phyloP scores from a whole-genome alignment of 1,140 invertebrate species.

The Galleria mellonella region DNA sequence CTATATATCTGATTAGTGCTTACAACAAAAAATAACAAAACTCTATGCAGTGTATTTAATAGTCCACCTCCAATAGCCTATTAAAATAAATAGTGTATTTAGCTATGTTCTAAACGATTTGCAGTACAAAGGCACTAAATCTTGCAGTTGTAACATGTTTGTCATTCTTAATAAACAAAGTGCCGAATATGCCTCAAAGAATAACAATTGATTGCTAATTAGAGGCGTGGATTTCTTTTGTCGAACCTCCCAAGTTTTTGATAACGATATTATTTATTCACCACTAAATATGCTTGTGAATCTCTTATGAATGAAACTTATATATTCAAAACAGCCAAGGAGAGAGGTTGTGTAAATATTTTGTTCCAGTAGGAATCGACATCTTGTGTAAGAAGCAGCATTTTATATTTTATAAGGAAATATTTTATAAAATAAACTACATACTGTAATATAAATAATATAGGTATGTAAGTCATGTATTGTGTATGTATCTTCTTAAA shows the following conservation, averaged over 20 bases:
- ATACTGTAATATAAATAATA: slow-evolving; percentile 9
- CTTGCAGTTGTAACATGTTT: too few species aligned
- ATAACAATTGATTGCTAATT: background rate
- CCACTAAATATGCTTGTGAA: slow-evolving; percentile 13
- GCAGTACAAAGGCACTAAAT: slow-evolving; percentile 3
- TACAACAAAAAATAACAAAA: too few species aligned
- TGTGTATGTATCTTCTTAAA: slow-evolving; percentile 16
- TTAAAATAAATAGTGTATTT: slow-evolving; percentile 1
- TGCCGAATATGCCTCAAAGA: background rate
- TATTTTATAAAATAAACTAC: slow-evolving; percentile 17
- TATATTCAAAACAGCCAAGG: slow-evolving; percentile 13
- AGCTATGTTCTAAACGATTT: too few species aligned
- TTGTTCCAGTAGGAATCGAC: slow-evolving; percentile 33
- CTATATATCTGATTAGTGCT: too few species aligned
- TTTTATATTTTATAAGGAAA: slow-evolving; percentile 56
- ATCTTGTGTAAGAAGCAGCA: slow-evolving; percentile 29
- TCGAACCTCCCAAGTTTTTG: too few species aligned
- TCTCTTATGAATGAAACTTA: slow-evolving; percentile 20
- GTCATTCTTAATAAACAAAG: background rate
- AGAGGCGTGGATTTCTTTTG: too few species aligned
- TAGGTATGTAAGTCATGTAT: slow-evolving; percentile 14
- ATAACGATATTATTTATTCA: background rate
- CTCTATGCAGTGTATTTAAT: too few species aligned
- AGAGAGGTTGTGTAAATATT: slow-evolving; percentile 54
- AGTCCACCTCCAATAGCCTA: too few species aligned